Percentiles rank a stretch among this genome's conserved stretches.
These are phyloP conservation scores for Sesia bembeciformis DNA, from an alignment of 2,888 invertebrate genomes.

Conservation along the genomic window DNA sequence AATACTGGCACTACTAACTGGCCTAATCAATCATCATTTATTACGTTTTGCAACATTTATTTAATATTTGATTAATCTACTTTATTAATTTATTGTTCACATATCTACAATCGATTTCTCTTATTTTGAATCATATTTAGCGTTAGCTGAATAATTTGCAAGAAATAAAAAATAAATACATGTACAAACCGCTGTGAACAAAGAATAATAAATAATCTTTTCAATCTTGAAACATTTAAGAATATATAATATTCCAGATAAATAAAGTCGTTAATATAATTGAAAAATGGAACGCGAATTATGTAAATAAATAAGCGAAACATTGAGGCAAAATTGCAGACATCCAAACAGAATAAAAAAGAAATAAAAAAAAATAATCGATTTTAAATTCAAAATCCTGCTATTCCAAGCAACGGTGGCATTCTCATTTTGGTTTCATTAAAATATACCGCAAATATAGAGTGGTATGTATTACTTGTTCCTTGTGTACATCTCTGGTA, in stretches of 20 bases:
- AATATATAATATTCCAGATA: not conserved
- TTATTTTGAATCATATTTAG: no score
- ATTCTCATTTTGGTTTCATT: constrained; percentile 18
- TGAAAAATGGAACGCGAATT: not conserved
- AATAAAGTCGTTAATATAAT: not conserved
- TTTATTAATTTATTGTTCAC: no score
- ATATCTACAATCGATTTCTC: no score
- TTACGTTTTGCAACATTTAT: no score
- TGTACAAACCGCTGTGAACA: no score
- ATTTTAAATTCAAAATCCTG: constrained; percentile 33
- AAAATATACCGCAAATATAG: constrained; percentile 16
- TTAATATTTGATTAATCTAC: no score
- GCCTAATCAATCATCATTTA: no score
- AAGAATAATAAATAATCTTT: no score
- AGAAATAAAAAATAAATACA: no score
- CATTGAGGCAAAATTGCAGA: constrained; percentile 1
- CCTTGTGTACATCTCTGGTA: constrained; percentile 21
- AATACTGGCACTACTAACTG: no score
- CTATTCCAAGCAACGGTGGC: constrained; percentile 17
- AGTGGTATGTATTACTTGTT: constrained; percentile 15
- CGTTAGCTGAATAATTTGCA: no score
- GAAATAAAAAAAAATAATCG: constrained; percentile 11
- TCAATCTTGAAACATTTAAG: no score
- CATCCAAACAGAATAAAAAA: constrained; percentile 1
- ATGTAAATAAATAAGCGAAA: not conserved